Conservation (phyloP, 92 coral and sea anemone genomes). For the Meandrina meandrites region DNA sequence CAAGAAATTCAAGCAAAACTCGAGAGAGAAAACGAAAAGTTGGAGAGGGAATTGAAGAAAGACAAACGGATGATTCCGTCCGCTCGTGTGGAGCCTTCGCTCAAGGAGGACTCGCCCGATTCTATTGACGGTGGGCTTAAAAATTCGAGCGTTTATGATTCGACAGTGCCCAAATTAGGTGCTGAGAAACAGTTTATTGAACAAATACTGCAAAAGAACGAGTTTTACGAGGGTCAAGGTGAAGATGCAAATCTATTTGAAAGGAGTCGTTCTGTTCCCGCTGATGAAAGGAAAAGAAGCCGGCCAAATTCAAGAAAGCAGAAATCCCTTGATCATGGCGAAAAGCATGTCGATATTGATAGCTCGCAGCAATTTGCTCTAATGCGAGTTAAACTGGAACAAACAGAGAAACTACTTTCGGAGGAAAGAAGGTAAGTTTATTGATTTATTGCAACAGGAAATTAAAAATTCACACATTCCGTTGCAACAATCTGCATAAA, state of each 20-base stretch:
- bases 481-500: not conserved
- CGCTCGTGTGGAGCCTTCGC: constrained; percentile 88
- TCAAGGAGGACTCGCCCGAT: constrained; percentile 62
- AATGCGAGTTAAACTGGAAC: constrained; percentile 77
- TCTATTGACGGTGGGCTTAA: constrained; percentile 36
- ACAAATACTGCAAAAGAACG: constrained; percentile 79
- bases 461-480: constrained; percentile 2
- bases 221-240: constrained; percentile 58
- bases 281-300: constrained; percentile 56
- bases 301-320: constrained; percentile 46
- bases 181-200: constrained; percentile 80
- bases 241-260: constrained; percentile 30
- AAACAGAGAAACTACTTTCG: constrained; percentile 70
- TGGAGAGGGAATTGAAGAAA: constrained; percentile 86
- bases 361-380: constrained; percentile 61
- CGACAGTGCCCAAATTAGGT: constrained; percentile 77
- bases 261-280: constrained; percentile 50
- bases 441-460: constrained; percentile 12
- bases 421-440: constrained; percentile 85
- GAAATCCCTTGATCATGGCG: constrained; percentile 37
- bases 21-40: constrained; percentile 82
- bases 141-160: constrained; percentile 62
- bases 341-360: constrained; percentile 49
- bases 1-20: constrained; percentile 67
- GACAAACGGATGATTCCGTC: constrained; percentile 86